Conservation (phyloP, 1,140 invertebrate genomes). For the Trichonephila inaurata region DNA sequence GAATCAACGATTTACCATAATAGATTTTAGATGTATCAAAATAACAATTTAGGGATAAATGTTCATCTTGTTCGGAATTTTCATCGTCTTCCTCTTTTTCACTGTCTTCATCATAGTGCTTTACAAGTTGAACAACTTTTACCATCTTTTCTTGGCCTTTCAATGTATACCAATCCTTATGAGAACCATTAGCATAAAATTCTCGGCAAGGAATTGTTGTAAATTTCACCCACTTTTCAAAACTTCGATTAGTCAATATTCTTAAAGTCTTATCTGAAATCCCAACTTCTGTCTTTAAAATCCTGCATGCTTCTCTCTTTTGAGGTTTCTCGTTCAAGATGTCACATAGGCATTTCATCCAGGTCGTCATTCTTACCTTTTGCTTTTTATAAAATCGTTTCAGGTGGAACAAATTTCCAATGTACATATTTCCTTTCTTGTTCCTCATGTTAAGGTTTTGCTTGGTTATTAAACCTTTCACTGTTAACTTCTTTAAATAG, state of each 20-base stretch:
- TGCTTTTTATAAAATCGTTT: slow-evolving; percentile 73
- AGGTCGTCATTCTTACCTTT: slow-evolving; percentile 45
- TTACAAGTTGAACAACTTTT: slow-evolving; percentile 64
- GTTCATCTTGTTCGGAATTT: slow-evolving; percentile 81
- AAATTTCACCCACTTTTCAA: slow-evolving; percentile 40
- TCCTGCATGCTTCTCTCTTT: slow-evolving; percentile 48
- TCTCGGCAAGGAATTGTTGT: slow-evolving; percentile 82
- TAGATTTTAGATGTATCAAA: slow-evolving; percentile 74
- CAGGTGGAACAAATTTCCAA: slow-evolving; percentile 73
- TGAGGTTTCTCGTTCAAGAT: slow-evolving; percentile 60
- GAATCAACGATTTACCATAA: slow-evolving; percentile 79
- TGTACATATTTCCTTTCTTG: slow-evolving; percentile 5
- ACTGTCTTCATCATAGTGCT: slow-evolving; percentile 80
- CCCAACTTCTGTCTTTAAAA: slow-evolving; percentile 37
- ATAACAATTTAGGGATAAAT: slow-evolving; percentile 79
- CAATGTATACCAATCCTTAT: slow-evolving; percentile 82
- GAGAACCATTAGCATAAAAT: slow-evolving; percentile 84
- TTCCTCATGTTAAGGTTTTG: slow-evolving; percentile 80
- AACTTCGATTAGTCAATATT: slow-evolving; percentile 35
- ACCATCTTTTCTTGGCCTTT: slow-evolving; percentile 81
- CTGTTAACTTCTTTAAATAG: slow-evolving; percentile 84
- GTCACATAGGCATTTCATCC: slow-evolving; percentile 65
- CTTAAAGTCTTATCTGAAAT: slow-evolving; percentile 52
- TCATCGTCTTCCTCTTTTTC: slow-evolving; percentile 75
- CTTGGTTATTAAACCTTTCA: slow-evolving; percentile 85